Conservation (phyloP, 92 coral and sea anemone species). For the Phenganax stokvisi region DNA sequence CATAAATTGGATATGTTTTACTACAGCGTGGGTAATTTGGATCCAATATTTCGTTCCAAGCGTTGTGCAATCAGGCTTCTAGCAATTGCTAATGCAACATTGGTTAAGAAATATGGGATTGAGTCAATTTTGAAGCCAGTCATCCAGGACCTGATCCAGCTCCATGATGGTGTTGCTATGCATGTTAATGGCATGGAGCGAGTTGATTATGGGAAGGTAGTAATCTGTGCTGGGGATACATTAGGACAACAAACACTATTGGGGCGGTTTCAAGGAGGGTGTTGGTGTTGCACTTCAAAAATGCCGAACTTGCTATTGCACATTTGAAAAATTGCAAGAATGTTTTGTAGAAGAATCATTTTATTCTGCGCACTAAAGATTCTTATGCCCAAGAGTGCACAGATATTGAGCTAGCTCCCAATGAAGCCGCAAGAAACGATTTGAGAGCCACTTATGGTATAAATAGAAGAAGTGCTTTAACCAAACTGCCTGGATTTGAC, state of each 20-base stretch:
- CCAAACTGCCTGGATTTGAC: conserved; percentile 11
- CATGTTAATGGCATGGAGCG: background rate
- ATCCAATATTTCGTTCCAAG: conserved; percentile 24
- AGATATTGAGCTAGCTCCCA: conserved; percentile 11
- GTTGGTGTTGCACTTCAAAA: conserved; percentile 28
- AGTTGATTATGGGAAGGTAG: conserved; percentile 8
- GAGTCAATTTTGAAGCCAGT: conserved; percentile 22
- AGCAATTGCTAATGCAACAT: conserved; percentile 11
- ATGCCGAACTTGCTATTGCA: conserved; percentile 17
- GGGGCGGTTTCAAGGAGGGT: conserved; percentile 28
- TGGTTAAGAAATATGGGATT: conserved; percentile 28
- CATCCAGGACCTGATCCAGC: background rate
- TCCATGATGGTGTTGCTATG: conserved; percentile 12
- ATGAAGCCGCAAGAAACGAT: background rate
- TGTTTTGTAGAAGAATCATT: conserved; percentile 14
- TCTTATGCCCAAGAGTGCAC: background rate
- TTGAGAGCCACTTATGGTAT: conserved; percentile 12
- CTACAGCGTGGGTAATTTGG: conserved; percentile 10
- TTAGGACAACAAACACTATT: conserved; percentile 4
- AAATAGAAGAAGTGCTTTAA: conserved; percentile 12
- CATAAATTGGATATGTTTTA: conserved; percentile 30
- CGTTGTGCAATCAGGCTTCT: conserved; percentile 22
- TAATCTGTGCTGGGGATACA: conserved; percentile 19
- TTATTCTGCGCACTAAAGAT: conserved; percentile 7
- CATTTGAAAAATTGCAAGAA: conserved; percentile 13